Percentiles rank a stretch among this genome's conserved stretches.
These are phyloP conservation scores for Eumacrocentrus americanus DNA, from an alignment of 2,888 invertebrate genomes.

Conservation along the genomic window DNA sequence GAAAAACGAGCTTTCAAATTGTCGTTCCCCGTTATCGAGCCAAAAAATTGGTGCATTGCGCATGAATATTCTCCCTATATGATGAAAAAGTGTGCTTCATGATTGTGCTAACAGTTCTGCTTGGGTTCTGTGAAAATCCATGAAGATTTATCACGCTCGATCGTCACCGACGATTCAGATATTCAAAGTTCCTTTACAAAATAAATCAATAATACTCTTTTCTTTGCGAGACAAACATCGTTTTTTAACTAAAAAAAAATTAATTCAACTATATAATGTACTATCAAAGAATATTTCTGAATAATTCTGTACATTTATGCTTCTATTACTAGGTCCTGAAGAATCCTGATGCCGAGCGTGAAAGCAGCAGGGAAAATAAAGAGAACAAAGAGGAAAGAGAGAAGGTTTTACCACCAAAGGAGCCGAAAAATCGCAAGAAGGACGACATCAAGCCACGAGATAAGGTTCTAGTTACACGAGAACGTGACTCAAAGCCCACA, in stretches of 20 bases:
- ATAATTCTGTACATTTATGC: not conserved
- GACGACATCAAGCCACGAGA: conserved; percentile 53
- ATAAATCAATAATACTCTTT: not conserved
- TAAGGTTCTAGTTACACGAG: conserved; percentile 44
- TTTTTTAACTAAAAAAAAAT: not conserved
- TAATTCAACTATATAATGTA: conserved; percentile 5
- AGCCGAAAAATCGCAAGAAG: conserved; percentile 56
- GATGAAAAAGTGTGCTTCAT: conserved; percentile 11
- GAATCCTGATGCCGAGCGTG: conserved; percentile 56
- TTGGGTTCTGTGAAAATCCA: conserved; percentile 13
- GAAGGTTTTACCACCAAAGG: conserved; percentile 53
- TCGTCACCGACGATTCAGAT: not conserved
- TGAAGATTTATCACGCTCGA: conserved; percentile 18
- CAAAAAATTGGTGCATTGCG: conserved; percentile 1
- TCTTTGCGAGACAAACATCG: not conserved
- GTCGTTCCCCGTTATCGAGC: not conserved
- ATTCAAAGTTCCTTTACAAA: not conserved
- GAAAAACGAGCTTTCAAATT: not conserved
- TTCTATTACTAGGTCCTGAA: conserved; percentile 51
- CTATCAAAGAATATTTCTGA: not conserved
- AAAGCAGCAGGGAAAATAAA: conserved; percentile 51
- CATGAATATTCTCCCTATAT: conserved; percentile 15
- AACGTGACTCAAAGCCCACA: conserved; percentile 63
- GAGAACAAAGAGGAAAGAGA: conserved; percentile 59
- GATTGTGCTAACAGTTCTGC: not conserved